Evolutionary conservation across 2,797 vertebrate genomes (phyloP).

Genomic region (Naso thynnoides): DNA sequence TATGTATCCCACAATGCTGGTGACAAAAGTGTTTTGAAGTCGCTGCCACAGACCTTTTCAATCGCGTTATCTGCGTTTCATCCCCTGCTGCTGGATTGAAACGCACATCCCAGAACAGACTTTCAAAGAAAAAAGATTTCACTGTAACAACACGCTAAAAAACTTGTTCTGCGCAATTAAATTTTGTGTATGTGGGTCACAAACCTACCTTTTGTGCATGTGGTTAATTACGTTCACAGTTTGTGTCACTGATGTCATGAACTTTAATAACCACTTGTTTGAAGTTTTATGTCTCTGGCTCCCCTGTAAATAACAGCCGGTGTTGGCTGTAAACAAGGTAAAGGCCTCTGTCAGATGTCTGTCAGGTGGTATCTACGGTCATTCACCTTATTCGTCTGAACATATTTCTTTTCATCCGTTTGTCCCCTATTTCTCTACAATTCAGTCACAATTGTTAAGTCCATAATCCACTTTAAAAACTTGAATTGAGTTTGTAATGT

Average conservation of each 20-base stretch:
- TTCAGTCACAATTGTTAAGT: not conserved
- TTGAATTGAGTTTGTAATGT: slow-evolving; percentile 38
- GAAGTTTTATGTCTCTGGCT: slow-evolving; percentile 64
- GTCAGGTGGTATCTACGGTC: slow-evolving; percentile 70
- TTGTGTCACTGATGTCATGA: slow-evolving; percentile 58
- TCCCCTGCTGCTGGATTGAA: slow-evolving; percentile 46
- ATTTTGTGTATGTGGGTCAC: slow-evolving; percentile 26
- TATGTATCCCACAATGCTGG: slow-evolving; percentile 76
- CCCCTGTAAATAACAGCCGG: slow-evolving; percentile 77
- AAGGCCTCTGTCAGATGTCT: slow-evolving; percentile 59
- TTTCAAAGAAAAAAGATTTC: slow-evolving; percentile 25
- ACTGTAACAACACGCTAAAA: slow-evolving; percentile 18
- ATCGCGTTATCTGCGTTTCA: slow-evolving; percentile 59
- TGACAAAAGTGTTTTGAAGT: slow-evolving; percentile 76
- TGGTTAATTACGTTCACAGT: slow-evolving; percentile 42
- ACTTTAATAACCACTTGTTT: slow-evolving; percentile 70
- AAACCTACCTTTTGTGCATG: slow-evolving; percentile 21
- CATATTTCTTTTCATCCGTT: slow-evolving; percentile 48
- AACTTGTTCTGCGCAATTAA: slow-evolving; percentile 18
- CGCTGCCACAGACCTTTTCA: slow-evolving; percentile 60
- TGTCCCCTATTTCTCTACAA: slow-evolving; percentile 3
- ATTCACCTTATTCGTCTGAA: slow-evolving; percentile 55
- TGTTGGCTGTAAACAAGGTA: slow-evolving; percentile 83
- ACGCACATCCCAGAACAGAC: slow-evolving; percentile 32
- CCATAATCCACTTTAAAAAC: slow-evolving; percentile 20